Conservation (phyloP, 2,797 vertebrate species). For the Acipenser transmontanus region DNA sequence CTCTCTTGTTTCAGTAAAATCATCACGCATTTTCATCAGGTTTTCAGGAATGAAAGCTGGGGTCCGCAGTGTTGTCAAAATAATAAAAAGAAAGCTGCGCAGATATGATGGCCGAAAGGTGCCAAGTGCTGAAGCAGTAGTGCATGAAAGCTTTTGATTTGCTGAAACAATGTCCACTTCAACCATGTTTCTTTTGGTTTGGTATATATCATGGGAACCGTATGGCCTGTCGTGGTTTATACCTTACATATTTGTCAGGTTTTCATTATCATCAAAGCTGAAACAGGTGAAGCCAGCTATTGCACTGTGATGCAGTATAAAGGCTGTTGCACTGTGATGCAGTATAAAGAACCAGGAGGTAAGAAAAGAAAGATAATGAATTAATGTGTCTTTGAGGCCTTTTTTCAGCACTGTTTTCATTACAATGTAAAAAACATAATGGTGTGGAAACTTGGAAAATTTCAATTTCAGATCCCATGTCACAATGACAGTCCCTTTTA, state of each 20-base stretch:
- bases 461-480: too few relatives aligned
- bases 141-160: conserved; percentile 31
- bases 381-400: conserved; percentile 1
- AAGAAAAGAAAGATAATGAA: background rate
- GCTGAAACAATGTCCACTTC: conserved; percentile 31
- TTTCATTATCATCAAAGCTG: conserved; percentile 29
- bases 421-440: background rate
- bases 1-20: conserved; percentile 55
- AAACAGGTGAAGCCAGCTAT: conserved; percentile 34
- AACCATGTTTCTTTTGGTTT: conserved; percentile 27
- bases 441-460: too few relatives aligned
- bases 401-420: conserved; percentile 9
- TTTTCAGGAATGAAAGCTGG: conserved; percentile 52
- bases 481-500: too few relatives aligned
- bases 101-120: conserved; percentile 36
- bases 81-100: conserved; percentile 46
- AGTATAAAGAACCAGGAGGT: conserved; percentile 20
- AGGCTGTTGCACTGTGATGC: conserved; percentile 22
- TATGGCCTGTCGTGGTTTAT: too few relatives aligned
- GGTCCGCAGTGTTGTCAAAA: conserved; percentile 47
- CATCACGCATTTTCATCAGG: conserved; percentile 52
- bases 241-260: conserved; percentile 32
- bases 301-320: too few relatives aligned
- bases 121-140: conserved; percentile 37
- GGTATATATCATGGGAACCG: too few relatives aligned